Percentiles rank a stretch among this genome's conserved stretches.
Conservation (phyloP, 2,797 vertebrate species). For the Ctenopoma kingsleyae region DNA sequence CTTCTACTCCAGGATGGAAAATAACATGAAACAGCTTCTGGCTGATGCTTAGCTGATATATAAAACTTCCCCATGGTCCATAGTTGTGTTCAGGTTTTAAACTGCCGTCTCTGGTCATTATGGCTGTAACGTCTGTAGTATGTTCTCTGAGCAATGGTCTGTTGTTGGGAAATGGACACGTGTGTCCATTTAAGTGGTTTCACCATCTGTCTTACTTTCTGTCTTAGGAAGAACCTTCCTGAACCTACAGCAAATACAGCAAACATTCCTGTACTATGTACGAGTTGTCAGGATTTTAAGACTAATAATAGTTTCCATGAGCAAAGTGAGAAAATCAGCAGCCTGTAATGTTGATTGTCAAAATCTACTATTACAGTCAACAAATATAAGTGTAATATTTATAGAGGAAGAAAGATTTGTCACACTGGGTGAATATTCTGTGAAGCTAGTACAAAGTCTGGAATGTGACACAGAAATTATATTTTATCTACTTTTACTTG, state of each 20-base stretch:
- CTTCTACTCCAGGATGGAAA: constrained; percentile 19
- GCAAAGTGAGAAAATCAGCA: background rate
- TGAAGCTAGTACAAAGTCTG: too few relatives aligned
- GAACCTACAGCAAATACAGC: background rate
- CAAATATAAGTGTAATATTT: too few relatives aligned
- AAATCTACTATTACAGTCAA: too few relatives aligned
- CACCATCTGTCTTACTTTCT: background rate
- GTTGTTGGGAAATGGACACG: constrained; percentile 8
- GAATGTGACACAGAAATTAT: background rate
- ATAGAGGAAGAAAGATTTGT: background rate
- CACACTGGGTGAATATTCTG: background rate
- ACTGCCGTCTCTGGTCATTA: background rate
- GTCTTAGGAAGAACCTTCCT: constrained; percentile 7
- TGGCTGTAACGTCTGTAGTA: background rate
- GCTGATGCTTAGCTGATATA: constrained; percentile 13
- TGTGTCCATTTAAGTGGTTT: background rate
- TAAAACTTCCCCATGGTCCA: constrained; percentile 15
- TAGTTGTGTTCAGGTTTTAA: constrained; percentile 2
- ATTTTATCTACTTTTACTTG: background rate
- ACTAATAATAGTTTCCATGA: too few relatives aligned
- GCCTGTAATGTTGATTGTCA: too few relatives aligned
- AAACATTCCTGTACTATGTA: background rate
- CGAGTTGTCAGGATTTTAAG: background rate
- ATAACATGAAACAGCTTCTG: constrained; percentile 14
- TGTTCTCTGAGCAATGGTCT: background rate